phyloP scores from a whole-genome alignment of 2,113 vertebrate genomes.

The Myodes glareolus region DNA sequence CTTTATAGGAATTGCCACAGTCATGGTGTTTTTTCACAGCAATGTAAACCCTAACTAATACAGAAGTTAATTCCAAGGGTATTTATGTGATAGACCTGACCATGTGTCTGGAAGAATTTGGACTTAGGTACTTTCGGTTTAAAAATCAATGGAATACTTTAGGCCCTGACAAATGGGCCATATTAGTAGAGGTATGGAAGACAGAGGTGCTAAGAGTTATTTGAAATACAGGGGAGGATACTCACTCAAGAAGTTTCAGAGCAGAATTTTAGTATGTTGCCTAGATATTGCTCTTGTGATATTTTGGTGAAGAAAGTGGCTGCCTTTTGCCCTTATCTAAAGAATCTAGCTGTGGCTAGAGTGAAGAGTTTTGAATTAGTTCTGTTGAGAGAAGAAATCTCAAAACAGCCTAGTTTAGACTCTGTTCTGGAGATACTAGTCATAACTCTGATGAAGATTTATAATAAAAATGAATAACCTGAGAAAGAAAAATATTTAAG shows the following conservation, averaged over 20 bases:
- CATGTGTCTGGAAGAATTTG: neutral
- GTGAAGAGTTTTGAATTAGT: neutral
- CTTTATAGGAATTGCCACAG: neutral
- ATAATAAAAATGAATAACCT: neutral
- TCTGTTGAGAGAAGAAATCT: neutral
- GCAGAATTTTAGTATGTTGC: neutral
- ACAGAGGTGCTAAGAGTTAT: neutral
- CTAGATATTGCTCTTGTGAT: neutral
- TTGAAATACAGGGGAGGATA: neutral
- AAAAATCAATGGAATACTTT: neutral
- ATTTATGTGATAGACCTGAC: neutral
- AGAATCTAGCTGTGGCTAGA: neutral
- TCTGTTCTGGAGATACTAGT: neutral
- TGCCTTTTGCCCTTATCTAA: neutral
- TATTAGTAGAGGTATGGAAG: neutral
- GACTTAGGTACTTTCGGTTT: neutral
- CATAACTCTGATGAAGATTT: neutral
- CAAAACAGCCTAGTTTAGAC: neutral
- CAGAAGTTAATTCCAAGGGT: neutral
- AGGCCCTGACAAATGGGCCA: neutral
- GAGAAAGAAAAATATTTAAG: neutral
- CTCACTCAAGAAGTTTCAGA: neutral
- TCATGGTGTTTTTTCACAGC: neutral
- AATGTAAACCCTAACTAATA: neutral
- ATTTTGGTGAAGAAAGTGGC: too few relatives aligned